These are phyloP conservation scores for Diaphora mendica DNA, from an alignment of 2,888 invertebrate genomes.

Conservation along the genomic window DNA sequence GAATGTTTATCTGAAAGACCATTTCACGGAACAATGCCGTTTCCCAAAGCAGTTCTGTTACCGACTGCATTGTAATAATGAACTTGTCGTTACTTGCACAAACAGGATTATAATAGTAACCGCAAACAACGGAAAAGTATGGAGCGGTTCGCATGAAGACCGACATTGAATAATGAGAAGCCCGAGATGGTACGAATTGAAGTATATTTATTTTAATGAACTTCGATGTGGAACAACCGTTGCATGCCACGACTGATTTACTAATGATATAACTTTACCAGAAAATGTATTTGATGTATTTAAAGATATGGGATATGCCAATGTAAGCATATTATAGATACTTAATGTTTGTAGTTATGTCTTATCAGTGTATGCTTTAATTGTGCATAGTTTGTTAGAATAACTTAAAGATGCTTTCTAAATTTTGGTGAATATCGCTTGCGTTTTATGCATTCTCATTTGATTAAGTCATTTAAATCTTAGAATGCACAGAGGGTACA, in stretches of 20 bases:
- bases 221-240: slow-evolving; percentile 72
- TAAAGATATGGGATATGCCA: slow-evolving; percentile 67
- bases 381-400: neutral
- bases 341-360: slow-evolving; percentile 33
- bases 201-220: slow-evolving; percentile 76
- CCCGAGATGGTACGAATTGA: slow-evolving; percentile 73
- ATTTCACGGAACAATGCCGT: slow-evolving; percentile 9
- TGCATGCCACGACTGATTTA: slow-evolving; percentile 58
- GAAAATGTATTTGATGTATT: slow-evolving; percentile 70
- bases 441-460: neutral
- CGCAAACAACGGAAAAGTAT: slow-evolving; percentile 57
- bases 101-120: slow-evolving; percentile 43
- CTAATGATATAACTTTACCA: slow-evolving; percentile 66
- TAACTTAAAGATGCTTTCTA: neutral
- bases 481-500: neutral
- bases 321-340: slow-evolving; percentile 46
- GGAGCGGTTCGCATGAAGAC: slow-evolving; percentile 74
- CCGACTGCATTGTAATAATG: slow-evolving; percentile 37
- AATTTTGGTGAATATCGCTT: neutral
- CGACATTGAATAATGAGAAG: slow-evolving; percentile 79
- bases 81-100: slow-evolving; percentile 43
- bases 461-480: too few relatives aligned
- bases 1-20: neutral
- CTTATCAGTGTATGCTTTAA: neutral
- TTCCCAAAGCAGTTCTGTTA: slow-evolving; percentile 24